Base-by-base conservation (phyloP, 2,113 vertebrate genomes). In the Entelurus aequoreus region DNA sequence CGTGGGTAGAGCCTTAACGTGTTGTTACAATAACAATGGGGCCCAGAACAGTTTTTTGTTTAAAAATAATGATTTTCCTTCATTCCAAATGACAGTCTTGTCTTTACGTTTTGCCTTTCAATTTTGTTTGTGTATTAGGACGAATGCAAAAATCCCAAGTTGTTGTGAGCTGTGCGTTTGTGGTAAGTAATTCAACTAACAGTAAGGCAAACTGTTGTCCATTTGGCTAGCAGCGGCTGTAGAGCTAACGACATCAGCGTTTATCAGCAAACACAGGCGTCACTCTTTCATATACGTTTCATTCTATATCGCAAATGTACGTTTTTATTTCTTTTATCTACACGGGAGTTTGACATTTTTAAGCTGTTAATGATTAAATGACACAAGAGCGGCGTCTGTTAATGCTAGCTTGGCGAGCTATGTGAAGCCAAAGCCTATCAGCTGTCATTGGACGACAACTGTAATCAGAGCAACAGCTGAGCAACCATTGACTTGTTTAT, bases 391-490 rank as follows among this genome's bases (percentile, higher is more conserved):
- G 44, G n/a, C 38, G 49, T 42, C 15, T 16, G 44, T 54, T 36
- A 11, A 49, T 38, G 38, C 51, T 81, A 81, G 73, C 70, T 36
- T 12, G 36, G 52, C 37, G 54, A 54, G 71, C 65, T 60, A 78
- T 42, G 55, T 44, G 37, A 65, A 62, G 78, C 78, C 74, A 71
- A 66, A 57, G 44, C 10, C 14, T 37, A 37, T 62, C 62, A 76
- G 70, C 78, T 85, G 81, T 84, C 75, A 74, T 52, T 37, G 53
- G 60, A 62, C 54, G 62, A 15, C 6, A 54, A 8, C 65, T 19
- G 44, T 67, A 54, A 12, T 15, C 42, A 3, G 11, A 15, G 48
- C 14, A 14, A 35, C 54, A 68, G 19, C 12, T 7, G 14, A 37
- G 47, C 5, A 11, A 14, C 13, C 0, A 7, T n/a, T 53, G 7